Conservation (phyloP, 2,113 vertebrate species). For the Leuciscus idus region DNA sequence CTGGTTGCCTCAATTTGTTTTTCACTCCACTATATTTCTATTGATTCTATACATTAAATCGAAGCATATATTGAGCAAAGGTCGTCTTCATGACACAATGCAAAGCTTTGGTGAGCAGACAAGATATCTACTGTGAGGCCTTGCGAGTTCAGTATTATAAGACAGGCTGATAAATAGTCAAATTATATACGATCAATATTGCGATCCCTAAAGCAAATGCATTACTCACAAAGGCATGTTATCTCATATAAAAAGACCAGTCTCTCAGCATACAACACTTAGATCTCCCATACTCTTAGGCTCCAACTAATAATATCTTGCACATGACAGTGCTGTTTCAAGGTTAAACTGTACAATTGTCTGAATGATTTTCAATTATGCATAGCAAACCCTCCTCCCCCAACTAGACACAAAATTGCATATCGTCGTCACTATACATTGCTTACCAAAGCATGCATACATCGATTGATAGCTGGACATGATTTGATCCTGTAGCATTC, state of each 20-base stretch:
- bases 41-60: neutral
- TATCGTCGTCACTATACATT: constrained; percentile 51
- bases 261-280: neutral
- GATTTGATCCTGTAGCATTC: neutral
- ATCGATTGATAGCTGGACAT: constrained; percentile 30
- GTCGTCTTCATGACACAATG: neutral
- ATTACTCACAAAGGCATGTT: neutral
- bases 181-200: neutral
- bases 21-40: neutral
- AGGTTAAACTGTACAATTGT: constrained; percentile 79
- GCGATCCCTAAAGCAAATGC: constrained; percentile 16
- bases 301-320: constrained; percentile 53
- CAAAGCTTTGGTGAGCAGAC: neutral
- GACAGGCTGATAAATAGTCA: neutral
- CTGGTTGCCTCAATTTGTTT: neutral
- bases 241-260: constrained; percentile 9
- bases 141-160: neutral
- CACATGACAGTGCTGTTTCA: constrained; percentile 66
- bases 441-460: constrained; percentile 38
- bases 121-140: neutral
- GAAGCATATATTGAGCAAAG: neutral
- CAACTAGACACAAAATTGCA: constrained; percentile 38
- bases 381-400: constrained; percentile 58
- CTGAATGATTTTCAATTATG: constrained; percentile 79
- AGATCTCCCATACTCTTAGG: constrained; percentile 2